phyloP scores from a whole-genome alignment of 1,140 invertebrate genomes.

The Drosophila erecta region DNA sequence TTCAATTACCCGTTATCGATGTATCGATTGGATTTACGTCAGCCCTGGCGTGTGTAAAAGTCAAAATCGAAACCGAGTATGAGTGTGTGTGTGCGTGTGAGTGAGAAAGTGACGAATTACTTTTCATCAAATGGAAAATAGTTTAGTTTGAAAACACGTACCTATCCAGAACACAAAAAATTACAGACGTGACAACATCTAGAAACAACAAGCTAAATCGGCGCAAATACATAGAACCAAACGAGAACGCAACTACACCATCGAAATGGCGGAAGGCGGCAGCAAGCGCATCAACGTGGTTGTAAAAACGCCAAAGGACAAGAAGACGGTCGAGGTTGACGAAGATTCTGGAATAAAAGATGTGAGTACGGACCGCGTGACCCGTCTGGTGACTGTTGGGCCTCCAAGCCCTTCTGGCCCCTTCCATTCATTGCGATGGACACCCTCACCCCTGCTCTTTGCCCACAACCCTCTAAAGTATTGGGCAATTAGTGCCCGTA shows the following conservation, averaged over 20 bases:
- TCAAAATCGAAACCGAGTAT: conserved; percentile 14
- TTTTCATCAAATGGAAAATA: conserved; percentile 84
- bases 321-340: conserved; percentile 94
- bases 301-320: conserved; percentile 98
- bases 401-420: not conserved
- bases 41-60: conserved; percentile 24
- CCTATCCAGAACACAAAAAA: conserved; percentile 34
- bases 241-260: conserved; percentile 42
- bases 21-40: conserved; percentile 3
- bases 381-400: not conserved
- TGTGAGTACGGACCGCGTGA: conserved; percentile 87
- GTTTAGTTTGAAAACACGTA: conserved; percentile 78
- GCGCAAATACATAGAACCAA: conserved; percentile 3
- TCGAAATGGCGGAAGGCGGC: conserved; percentile 88
- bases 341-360: conserved; percentile 95
- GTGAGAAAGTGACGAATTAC: conserved; percentile 84
- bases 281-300: conserved; percentile 92
- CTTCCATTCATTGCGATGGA: no score
- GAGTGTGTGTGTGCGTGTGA: conserved; percentile 54
- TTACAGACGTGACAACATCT: conserved; percentile 33
- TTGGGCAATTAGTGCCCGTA: conserved; percentile 8
- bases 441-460: not conserved
- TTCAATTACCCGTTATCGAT: not conserved
- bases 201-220: conserved; percentile 26
- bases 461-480: not conserved